phyloP scores from a whole-genome alignment of 2,797 vertebrate genomes.

The Pyrrhura leucotis region DNA sequence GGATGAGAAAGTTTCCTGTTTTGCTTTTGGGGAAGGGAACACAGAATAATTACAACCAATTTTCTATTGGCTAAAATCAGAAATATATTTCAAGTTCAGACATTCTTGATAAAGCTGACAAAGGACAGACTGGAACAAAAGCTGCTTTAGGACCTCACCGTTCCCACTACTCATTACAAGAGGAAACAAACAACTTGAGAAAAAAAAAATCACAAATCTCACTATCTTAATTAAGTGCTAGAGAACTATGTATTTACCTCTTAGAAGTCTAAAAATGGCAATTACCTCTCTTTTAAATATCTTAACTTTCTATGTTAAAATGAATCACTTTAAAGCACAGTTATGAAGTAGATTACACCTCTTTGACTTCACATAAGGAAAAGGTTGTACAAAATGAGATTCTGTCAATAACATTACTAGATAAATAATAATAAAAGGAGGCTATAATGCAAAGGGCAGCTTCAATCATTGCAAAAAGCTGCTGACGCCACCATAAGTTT shows the following conservation, averaged over 20 bases:
- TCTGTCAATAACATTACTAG: not conserved
- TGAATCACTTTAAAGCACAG: not conserved
- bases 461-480: not conserved
- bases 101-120: not conserved
- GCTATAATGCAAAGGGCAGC: not conserved
- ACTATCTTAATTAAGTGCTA: not conserved
- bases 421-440: not conserved
- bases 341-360: not conserved
- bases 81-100: not conserved
- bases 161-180: not conserved
- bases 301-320: not conserved
- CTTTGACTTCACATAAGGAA: not conserved
- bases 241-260: not conserved
- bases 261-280: not conserved
- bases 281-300: not conserved
- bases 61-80: not conserved
- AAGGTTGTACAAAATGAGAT: not conserved
- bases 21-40: not conserved
- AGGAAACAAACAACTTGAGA: not conserved
- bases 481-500: not conserved
- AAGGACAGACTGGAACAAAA: not conserved
- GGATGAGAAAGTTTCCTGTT: not conserved
- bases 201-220: not conserved
- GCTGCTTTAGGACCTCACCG: not conserved
- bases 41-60: not conserved